Base-by-base conservation (phyloP, 2,797 vertebrate genomes). In the Triplophysa bombifrons region DNA sequence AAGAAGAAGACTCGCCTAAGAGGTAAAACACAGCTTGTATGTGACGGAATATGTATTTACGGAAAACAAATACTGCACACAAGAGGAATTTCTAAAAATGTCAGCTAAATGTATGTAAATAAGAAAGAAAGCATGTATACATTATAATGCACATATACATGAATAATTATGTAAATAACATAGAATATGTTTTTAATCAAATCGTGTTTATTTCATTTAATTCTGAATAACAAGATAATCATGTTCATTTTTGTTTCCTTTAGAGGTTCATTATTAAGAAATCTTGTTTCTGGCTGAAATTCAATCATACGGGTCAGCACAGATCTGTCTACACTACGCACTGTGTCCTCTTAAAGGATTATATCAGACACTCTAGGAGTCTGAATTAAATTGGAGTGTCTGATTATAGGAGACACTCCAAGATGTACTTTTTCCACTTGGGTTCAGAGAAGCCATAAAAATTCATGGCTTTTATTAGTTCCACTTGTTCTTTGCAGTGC, bases 1-100 rank as follows among this genome's bases (percentile, higher is more conserved):
- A 89, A 77, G 93, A 93, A 80, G 96, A 96, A 71, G 95, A 95
- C 81, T 90, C 91, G 9, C 76, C 83, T 65, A 94, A 89, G 86
- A 95, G 95, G 97, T 99, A 90, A 91, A 82, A 30, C 34, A 46
- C 14, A 13, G 4, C 3, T 60, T 60, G 25, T 58, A 25, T 10
- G 4, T 22, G 10, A 58, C 3, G 20, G 11, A 58, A 55, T 55
- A 20, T 46, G 44, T 46, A 2, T 46, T 46, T 11, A 13, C 44
- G 12, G 9, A 3, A 46, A 46, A 46, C 12, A 46, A 13, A 46
- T 12, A 46, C 44, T 12, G 58, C 34, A 38, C 30, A 30, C 30
- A 4, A 30, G 2, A 34, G 34, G 34, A 34, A 34, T 34, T 34
- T 34, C 34, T 7, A 34, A 38, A 38, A 38, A 38, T 38, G 34